These are phyloP conservation scores for Euphydryas editha DNA, from an alignment of 2,888 invertebrate species.

Conservation along the genomic window DNA sequence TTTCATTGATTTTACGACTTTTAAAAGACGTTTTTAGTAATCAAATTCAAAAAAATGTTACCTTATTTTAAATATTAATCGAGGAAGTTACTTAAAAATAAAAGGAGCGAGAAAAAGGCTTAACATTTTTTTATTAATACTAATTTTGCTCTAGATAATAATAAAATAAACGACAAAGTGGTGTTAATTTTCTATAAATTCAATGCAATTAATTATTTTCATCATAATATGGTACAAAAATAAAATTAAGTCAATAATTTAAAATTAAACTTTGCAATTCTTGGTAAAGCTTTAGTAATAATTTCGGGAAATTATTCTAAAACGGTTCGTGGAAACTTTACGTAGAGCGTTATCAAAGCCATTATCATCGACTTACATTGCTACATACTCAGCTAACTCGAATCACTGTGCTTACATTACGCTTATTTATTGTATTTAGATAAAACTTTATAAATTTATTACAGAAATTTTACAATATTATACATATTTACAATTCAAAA, in stretches of 20 bases:
- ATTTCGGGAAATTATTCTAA: conserved; percentile 6
- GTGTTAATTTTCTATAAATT: neutral
- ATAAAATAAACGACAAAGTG: neutral
- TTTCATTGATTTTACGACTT: too few species aligned
- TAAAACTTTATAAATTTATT: too few species aligned
- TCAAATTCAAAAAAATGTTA: too few species aligned
- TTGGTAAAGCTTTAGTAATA: neutral
- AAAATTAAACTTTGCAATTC: neutral
- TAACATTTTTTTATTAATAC: too few species aligned
- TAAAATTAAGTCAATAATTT: neutral
- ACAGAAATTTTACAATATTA: too few species aligned
- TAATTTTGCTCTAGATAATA: too few species aligned
- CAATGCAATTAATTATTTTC: neutral
- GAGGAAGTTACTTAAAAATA: too few species aligned
- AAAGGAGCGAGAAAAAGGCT: too few species aligned
- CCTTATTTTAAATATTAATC: too few species aligned
- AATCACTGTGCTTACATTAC: neutral
- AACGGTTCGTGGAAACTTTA: conserved; percentile 10
- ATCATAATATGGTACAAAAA: neutral
- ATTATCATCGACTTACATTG: conserved; percentile 24
- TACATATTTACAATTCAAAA: too few species aligned
- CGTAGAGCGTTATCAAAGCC: conserved; percentile 15
- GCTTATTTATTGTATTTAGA: neutral
- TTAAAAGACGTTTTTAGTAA: too few species aligned
- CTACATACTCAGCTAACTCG: conserved; percentile 7